Evolutionary conservation across 2,797 vertebrate species (phyloP).

Genomic region (Thamnophis elegans): DNA sequence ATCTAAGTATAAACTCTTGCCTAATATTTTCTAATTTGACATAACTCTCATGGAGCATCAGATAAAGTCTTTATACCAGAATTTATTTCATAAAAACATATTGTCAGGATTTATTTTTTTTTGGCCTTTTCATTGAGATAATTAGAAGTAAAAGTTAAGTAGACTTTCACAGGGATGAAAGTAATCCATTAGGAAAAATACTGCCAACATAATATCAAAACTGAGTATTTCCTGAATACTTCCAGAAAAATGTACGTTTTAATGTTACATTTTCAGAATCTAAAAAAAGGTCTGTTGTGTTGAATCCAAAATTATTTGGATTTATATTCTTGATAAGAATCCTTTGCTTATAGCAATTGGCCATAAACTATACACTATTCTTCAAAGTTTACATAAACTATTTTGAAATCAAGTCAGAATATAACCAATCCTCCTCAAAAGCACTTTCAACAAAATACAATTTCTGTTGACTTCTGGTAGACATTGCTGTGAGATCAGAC

Average conservation of each 20-base stretch:
- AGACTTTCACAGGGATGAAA: background rate
- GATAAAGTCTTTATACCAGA: background rate
- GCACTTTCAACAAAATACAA: background rate
- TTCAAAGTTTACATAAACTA: background rate
- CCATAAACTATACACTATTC: background rate
- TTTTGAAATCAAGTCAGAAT: background rate
- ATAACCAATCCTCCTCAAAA: background rate
- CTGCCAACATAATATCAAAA: background rate
- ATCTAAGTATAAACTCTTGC: background rate
- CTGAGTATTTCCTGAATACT: background rate
- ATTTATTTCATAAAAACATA: background rate
- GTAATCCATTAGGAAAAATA: background rate
- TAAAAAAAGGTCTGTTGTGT: background rate
- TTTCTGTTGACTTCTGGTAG: too few relatives aligned
- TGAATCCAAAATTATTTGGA: background rate
- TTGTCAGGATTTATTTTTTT: background rate
- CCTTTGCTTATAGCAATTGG: background rate
- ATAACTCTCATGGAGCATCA: background rate
- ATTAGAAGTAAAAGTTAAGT: background rate
- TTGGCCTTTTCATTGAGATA: background rate
- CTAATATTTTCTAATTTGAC: background rate
- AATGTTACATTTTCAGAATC: background rate
- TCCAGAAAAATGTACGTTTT: background rate
- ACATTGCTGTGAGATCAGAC: too few relatives aligned
- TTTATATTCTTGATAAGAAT: background rate